Evolutionary conservation across 2,888 invertebrate genomes (phyloP).

Genomic region (Stenotaenia linearis): DNA sequence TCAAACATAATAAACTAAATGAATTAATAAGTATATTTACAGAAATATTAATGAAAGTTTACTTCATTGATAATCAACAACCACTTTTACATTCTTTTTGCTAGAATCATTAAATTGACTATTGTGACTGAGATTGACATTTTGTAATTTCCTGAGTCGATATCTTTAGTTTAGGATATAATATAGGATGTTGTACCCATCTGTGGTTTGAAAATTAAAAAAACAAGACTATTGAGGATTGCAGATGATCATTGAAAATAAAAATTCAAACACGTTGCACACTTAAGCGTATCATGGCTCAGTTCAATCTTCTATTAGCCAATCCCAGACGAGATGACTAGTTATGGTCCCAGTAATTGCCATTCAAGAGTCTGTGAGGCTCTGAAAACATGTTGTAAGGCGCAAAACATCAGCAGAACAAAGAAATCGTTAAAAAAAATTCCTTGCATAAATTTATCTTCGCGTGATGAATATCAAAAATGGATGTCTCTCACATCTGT

Average conservation of each 20-base stretch:
- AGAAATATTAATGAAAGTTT: background rate
- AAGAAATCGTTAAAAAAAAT: background rate
- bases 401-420: background rate
- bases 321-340: slow-evolving; percentile 24
- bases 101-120: background rate
- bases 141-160: background rate
- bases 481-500: slow-evolving; percentile 61
- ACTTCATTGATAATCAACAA: background rate
- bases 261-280: background rate
- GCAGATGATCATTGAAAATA: background rate
- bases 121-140: slow-evolving; percentile 1
- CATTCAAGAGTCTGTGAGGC: background rate
- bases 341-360: background rate
- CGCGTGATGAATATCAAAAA: slow-evolving; percentile 48
- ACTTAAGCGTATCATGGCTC: slow-evolving; percentile 12
- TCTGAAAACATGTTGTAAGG: background rate
- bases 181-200: background rate
- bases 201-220: background rate
- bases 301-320: slow-evolving; percentile 7
- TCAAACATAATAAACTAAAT: background rate
- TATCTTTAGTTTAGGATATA: background rate
- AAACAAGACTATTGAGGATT: background rate
- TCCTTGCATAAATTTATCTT: background rate
- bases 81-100: background rate
- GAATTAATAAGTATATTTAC: background rate